Base-by-base conservation (phyloP, 2,888 invertebrate genomes). In the Seira ritae region DNA sequence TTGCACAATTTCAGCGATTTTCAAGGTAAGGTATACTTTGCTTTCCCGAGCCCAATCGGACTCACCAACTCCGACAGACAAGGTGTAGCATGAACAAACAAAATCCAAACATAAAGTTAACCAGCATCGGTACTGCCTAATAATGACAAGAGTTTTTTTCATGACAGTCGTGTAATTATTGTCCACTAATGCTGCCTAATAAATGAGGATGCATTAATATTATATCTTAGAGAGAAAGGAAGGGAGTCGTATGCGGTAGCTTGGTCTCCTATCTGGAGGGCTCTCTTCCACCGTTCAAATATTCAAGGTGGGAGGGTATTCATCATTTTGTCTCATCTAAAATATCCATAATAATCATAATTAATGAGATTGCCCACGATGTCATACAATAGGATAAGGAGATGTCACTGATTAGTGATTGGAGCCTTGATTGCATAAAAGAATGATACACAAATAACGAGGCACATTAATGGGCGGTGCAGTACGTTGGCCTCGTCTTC, bases 321-420 rank as follows among this genome's bases (percentile, higher is more conserved):
- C 62, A 62, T 62, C 62, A 62, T 62, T 62, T 76, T 69, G 37
- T 70, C 69, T 77, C 31, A 75, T 75, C 75, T 42, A 68, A n/a
- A 60, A 77, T 69, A 71, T 70, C 78, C 65, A 67, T 84, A 84
- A 78, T 84, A 84, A 84, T 84, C 83, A 84, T 84, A 84, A 84
- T 84, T 84, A 84, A 84, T 84, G 79, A 84, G 83, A 50, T 71
- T 62, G 71, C 69, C 50, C 77, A 78, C 62, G 79, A 70, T 84
- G 83, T 84, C 83, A 84, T 66, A 62, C 46, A 77, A 31, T 60
- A 70, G 67, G 78, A 73, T 60, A 69, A 78, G 60, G 70, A 73
- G 78, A 75, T 79, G 66, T 79, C 60, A 70, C 79, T 84, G 78
- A 84, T 79, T 84, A 84, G 70, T 22, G 73, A 83, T 83, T 78